phyloP scores from a whole-genome alignment of 2,113 vertebrate species.

The Hypanus sabinus region DNA sequence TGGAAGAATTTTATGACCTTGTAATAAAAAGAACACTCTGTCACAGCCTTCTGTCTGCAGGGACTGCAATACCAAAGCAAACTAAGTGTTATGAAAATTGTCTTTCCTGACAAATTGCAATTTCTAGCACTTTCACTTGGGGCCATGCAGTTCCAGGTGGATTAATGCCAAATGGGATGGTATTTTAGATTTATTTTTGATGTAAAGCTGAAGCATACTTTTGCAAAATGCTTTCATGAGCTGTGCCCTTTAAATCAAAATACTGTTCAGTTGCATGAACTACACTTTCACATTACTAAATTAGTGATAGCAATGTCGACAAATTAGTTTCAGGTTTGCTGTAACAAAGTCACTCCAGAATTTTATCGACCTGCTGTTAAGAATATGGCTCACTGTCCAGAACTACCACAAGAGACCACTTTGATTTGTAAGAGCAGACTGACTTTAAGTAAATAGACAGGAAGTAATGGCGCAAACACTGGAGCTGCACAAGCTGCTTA shows the following conservation, averaged over 20 bases:
- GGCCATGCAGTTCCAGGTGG: background rate
- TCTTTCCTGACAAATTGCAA: background rate
- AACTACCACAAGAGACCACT: background rate
- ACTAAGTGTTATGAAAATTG: background rate
- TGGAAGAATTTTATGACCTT: background rate
- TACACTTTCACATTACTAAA: background rate
- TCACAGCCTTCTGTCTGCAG: background rate
- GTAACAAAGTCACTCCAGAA: background rate
- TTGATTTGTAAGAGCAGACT: background rate
- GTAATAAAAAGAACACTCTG: background rate
- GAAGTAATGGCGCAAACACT: background rate
- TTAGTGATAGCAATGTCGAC: background rate
- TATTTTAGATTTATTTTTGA: background rate
- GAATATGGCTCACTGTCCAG: background rate
- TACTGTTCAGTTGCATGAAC: background rate
- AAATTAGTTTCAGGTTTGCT: background rate
- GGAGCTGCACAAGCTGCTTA: background rate
- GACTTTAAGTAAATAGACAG: constrained; percentile 9
- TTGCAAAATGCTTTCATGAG: background rate
- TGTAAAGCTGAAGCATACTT: background rate
- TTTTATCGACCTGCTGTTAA: background rate
- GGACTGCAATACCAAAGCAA: background rate
- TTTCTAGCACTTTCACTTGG: background rate
- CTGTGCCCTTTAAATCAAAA: background rate
- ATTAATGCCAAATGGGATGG: background rate